Percentiles rank a stretch among this genome's conserved stretches.
Evolutionary conservation across 64 coral and sea anemone genomes (phyloP).

Genomic region (Pocillopora verrucosa): DNA sequence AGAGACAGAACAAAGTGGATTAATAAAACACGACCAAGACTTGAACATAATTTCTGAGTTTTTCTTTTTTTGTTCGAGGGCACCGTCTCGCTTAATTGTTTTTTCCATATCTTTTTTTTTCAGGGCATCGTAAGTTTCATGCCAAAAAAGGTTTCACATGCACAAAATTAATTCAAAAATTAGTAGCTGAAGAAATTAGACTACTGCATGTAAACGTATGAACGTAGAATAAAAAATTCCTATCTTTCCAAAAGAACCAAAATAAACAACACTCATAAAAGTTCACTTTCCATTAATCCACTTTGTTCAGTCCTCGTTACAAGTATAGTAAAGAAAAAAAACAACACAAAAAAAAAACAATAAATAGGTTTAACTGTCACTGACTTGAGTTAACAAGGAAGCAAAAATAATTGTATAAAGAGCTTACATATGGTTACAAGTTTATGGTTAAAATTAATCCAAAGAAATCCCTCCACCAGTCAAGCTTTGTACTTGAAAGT

Average conservation of each 20-base stretch:
- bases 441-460: too few species aligned
- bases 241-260: background rate
- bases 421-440: background rate
- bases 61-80: background rate
- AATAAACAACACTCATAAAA: background rate
- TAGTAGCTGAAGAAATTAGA: background rate
- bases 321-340: background rate
- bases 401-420: background rate
- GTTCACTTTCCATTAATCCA: conserved; percentile 29
- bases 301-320: conserved; percentile 51
- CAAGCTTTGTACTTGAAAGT: too few species aligned
- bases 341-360: background rate
- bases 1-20: conserved; percentile 99
- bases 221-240: background rate
- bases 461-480: too few species aligned
- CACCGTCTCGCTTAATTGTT: background rate
- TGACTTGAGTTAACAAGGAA: background rate
- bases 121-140: background rate
- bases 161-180: background rate
- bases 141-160: background rate
- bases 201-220: background rate
- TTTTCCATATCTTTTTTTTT: too few species aligned
- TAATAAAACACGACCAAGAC: conserved; percentile 61
- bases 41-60: background rate
- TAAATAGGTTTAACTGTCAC: background rate